A percentile compares a stretch with the other conserved stretches of the same genome.
Conservation (phyloP, 2,113 vertebrate species). For the Tamias sibiricus region DNA sequence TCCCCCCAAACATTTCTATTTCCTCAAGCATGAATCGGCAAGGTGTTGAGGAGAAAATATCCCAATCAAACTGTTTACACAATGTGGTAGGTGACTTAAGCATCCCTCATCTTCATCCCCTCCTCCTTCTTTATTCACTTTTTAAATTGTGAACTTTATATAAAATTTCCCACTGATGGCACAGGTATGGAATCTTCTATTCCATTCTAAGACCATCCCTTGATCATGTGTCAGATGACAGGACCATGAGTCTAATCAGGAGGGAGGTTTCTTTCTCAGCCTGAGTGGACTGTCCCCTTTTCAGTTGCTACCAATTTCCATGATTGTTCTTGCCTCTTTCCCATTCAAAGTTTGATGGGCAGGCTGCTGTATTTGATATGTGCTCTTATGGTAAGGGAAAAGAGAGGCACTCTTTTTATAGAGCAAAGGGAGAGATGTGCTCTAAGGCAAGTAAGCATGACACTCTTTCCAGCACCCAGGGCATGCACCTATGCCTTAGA, state of each 20-base stretch:
- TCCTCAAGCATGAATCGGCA: not conserved
- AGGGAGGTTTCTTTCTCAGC: not conserved
- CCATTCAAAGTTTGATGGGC: not conserved
- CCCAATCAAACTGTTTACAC: not conserved
- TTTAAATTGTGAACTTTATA: not conserved
- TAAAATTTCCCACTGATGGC: not conserved
- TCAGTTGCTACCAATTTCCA: not conserved
- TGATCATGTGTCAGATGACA: too few relatives aligned
- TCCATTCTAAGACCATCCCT: not conserved
- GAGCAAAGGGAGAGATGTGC: rapidly evolving
- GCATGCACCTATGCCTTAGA: too few relatives aligned
- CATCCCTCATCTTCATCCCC: not conserved
- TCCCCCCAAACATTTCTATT: not conserved
- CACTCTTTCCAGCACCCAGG: not conserved
- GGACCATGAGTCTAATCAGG: not conserved
- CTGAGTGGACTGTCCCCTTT: not conserved
- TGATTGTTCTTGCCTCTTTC: not conserved
- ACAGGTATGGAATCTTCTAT: not conserved
- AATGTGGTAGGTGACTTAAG: not conserved
- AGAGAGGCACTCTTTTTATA: not conserved
- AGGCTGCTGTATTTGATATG: too few relatives aligned
- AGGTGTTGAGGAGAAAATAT: not conserved
- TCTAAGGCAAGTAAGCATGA: not conserved
- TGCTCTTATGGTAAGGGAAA: not conserved
- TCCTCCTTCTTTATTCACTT: not conserved